A percentile compares a stretch with the other conserved stretches of the same genome.
These are phyloP conservation scores for Dryomyza anilis DNA, from an alignment of 2,888 invertebrate species.

Conservation along the genomic window DNA sequence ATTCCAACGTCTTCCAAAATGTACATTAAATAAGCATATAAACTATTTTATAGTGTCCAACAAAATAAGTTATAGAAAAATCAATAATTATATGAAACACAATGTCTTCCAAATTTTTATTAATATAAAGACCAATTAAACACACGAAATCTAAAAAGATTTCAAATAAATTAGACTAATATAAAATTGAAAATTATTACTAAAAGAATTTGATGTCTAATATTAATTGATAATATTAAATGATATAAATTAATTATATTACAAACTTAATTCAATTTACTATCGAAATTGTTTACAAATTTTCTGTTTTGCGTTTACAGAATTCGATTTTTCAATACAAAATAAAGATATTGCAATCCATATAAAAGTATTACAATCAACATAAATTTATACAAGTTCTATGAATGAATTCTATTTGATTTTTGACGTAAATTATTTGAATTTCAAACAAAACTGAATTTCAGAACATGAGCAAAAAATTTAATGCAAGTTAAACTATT, in stretches of 20 bases:
- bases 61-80: no score
- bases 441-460: no score
- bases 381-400: slow-evolving; percentile 11
- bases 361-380: slow-evolving; percentile 11
- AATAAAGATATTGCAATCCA: neutral
- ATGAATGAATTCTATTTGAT: no score
- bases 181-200: slow-evolving; percentile 27
- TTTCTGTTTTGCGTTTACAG: no score
- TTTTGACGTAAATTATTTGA: no score
- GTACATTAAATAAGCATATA: neutral
- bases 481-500: no score
- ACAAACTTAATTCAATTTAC: no score
- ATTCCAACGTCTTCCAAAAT: slow-evolving; percentile 13
- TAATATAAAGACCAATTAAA: neutral
- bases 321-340: slow-evolving; percentile 9
- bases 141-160: slow-evolving; percentile 5
- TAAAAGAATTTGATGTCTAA: slow-evolving; percentile 19
- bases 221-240: slow-evolving; percentile 36
- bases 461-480: no score
- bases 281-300: no score
- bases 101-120: slow-evolving; percentile 30
- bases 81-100: neutral
- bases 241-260: slow-evolving; percentile 31
- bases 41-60: neutral
- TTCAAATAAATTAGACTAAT: slow-evolving; percentile 11